A percentile compares a stretch with the other conserved stretches of the same genome.
Conservation (phyloP, 2,797 vertebrate genomes). For the Anolis apletophallus region DNA sequence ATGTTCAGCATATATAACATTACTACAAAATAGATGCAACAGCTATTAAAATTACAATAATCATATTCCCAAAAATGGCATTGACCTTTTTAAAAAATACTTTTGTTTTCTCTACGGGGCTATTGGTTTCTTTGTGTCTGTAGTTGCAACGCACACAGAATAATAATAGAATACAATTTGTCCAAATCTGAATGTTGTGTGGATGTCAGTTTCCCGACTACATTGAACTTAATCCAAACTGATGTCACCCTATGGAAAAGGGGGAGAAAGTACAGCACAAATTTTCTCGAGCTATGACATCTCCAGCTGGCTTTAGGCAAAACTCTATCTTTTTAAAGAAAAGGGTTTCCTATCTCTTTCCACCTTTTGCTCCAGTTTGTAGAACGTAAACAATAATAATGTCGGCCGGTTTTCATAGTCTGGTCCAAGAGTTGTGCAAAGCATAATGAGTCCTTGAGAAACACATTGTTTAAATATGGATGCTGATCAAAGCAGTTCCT, state of each 20-base stretch:
- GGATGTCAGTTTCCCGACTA: neutral
- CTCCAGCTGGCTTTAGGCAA: neutral
- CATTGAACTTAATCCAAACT: slow-evolving; percentile 37
- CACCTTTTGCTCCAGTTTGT: neutral
- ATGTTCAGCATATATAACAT: neutral
- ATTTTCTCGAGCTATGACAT: neutral
- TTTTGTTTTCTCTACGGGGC: slow-evolving; percentile 27
- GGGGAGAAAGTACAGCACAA: neutral
- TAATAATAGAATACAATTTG: neutral
- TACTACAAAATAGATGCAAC: neutral
- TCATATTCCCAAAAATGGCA: neutral
- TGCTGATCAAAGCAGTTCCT: no score
- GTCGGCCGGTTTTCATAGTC: neutral
- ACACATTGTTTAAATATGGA: neutral
- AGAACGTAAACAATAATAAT: neutral
- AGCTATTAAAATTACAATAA: neutral
- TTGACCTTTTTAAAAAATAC: neutral
- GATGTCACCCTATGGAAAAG: neutral
- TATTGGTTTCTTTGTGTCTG: slow-evolving; percentile 39
- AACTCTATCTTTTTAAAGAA: neutral
- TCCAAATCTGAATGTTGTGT: slow-evolving; percentile 7
- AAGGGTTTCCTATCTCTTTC: no score
- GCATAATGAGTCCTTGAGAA: neutral
- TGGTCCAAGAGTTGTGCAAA: neutral
- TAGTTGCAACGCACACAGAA: slow-evolving; percentile 25